Evolutionary conservation across 2,797 vertebrate species (phyloP), one percentile per base, ranked within the genome.

Genomic region (Pachyuromys duprasi): DNA sequence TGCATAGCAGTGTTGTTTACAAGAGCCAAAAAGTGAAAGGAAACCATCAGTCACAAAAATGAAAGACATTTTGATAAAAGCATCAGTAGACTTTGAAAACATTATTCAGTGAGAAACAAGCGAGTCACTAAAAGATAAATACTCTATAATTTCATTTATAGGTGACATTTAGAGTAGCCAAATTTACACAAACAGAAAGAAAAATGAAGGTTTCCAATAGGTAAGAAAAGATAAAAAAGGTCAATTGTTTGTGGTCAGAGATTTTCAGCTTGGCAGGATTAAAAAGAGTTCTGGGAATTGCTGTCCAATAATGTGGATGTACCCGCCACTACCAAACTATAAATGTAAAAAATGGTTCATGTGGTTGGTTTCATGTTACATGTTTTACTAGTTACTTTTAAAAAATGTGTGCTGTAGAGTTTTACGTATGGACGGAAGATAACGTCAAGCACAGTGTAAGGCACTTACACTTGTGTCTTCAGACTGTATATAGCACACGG

Each of bases 51-150:
- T 69, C 33, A 53, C 45, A 69, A 63, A 53, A 83, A 96, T 76
- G 36, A 74, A 83, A 18, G 53, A 76, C 33, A 89, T 94, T 91
- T 55, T 89, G 53, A 91, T 39, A 42, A 22, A 24, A n/a, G 45
- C 17, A 24, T 62, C 31, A 76, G 28, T 90, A 26, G 57, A 87
- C 11, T 49, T 94, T 83, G 49, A 79, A 83, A 63, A 90, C 69
- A 26, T 86, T 82, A 63, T 86, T 15, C 33, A 76, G 63, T 86
- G 33, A 72, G 65, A 93, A 96, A 80, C 93, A 91, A 86, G 60
- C 33, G 62, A 76, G n/a, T 36, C 62, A 95, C 20, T 86, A 63
- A 86, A 60, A 76, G 39, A 63, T 45, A 94, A 75, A 53, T 80
- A 62, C 24, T 88, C 17, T 76, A 45, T 88, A 39, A 82, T 87